Evolutionary conservation across 2,797 vertebrate species (phyloP).

Genomic region (Pempheris klunzingeri): DNA sequence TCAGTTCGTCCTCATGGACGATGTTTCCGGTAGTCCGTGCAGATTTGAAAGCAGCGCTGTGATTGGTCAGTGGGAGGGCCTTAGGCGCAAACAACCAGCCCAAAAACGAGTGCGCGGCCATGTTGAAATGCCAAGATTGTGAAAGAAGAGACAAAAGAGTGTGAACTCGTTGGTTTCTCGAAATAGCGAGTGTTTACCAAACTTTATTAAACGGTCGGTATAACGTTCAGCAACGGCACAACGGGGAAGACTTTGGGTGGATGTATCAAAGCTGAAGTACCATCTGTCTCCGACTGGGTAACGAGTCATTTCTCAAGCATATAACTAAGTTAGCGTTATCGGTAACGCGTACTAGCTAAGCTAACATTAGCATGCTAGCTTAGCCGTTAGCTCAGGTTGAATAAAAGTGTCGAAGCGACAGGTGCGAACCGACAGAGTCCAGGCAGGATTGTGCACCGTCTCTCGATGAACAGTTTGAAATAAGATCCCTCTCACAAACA

Average conservation of each 20-base stretch:
- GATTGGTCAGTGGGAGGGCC: conserved; percentile 66
- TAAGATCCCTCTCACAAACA: fast-evolving
- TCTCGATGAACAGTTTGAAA: not conserved
- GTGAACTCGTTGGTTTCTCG: conserved; percentile 50
- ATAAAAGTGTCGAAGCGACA: conserved; percentile 11
- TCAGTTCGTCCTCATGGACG: not conserved
- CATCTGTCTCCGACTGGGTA: not conserved
- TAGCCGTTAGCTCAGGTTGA: not conserved
- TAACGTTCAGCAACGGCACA: conserved; percentile 16
- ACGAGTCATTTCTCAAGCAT: conserved; percentile 1
- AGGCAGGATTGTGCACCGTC: not conserved
- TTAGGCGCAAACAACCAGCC: conserved; percentile 51
- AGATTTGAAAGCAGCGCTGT: conserved; percentile 52
- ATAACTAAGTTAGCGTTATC: not conserved
- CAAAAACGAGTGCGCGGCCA: conserved; percentile 81
- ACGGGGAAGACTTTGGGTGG: conserved; percentile 23
- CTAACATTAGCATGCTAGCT: conserved; percentile 50
- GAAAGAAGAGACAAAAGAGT: conserved; percentile 80
- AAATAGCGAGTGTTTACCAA: conserved; percentile 23
- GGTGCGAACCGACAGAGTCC: too few relatives aligned
- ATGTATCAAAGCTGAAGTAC: conserved; percentile 35
- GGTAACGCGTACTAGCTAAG: conserved; percentile 29
- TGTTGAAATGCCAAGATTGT: conserved; percentile 80
- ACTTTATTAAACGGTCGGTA: not conserved
- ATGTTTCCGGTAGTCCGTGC: conserved; percentile 7